Evolutionary conservation across 2,113 vertebrate species (phyloP), one percentile per base, ranked within the genome.

Genomic region (Todiramphus chloris): DNA sequence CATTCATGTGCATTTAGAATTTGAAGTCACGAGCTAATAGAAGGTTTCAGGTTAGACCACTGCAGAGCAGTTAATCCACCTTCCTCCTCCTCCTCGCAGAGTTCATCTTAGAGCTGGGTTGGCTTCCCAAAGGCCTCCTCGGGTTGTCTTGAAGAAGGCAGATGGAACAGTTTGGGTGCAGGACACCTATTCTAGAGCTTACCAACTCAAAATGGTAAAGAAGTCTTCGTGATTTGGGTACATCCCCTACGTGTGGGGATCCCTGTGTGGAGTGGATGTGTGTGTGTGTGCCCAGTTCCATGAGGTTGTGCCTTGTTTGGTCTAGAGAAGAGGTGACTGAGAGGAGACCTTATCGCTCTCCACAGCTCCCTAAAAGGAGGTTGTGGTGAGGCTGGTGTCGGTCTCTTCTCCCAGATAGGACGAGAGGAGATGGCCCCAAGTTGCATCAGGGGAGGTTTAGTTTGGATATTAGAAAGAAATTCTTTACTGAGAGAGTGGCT

Each of bases 1-100:
- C 18, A 0, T 3, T 16, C 15, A 12, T 39, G 9, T 0, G 7
- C 5, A 11, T 27, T 64, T 4, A 31, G 62, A 46, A 17, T 73
- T 55, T 48, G 3, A 46, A 56, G 53, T 11, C 30, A 10, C 3
- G 12, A 70, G n/a, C 48, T 55, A 1, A 0, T 66, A 20, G 73
- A 27, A 87, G 2, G 20, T 3, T 30, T 21, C n/a, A 2, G 27
- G 18, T 21, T 9, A 24, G 67, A 18, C 12, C 20, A 59, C 41
- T 37, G 46, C 30, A n/a, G 21, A 13, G 21, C 23, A 2, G 30
- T 51, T 59, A 16, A 33, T n/a, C 37, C 13, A 1, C 31, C 8
- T 41, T 37, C 51, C 18, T 69, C 28, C 31, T 69, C 28, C 31
- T 19, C 55, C 18, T 33, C 20, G 3, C 39, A 37, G 37, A 37